Evolutionary conservation across 2,797 vertebrate genomes (phyloP), one percentile per base, ranked within the genome.

Genomic region (Corythornis leucogaster): DNA sequence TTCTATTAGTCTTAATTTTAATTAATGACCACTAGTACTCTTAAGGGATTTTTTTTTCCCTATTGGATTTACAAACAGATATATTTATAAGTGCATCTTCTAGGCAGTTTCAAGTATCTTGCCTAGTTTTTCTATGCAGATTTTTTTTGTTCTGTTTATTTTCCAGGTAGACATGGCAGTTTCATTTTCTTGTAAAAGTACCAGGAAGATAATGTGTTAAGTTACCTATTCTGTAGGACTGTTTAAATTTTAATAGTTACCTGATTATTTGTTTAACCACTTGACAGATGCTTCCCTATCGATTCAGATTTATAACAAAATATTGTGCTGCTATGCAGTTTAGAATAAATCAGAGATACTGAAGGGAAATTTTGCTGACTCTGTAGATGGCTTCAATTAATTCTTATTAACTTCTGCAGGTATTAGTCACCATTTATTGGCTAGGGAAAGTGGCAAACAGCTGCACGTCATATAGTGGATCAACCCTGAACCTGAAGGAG

Each of bases 361-460:
- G 66, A 70, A 80, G 62, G 55, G 57, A 92, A 85, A 48, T 78
- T 57, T 51, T 86, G 22, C 28, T 53, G 38, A 91, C 57, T 76
- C 21, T 74, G 45, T 79, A 80, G 31, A 54, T 87, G 81, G 30
- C 33, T 85, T 85, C 63, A 86, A 90, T 92, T 95, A 95, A 92
- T 86, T 67, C 75, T 92, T 75, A 28, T 87, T 94, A 63, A 95
- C 57, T 93, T 76, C 55, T 85, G 31, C 95, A 99, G 99, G 99
- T 99, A 91, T 96, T 99, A 97, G 98, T 99, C 94, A 99, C 99
- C 88, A 98, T 99, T 94, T 99, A 99, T 97, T 99, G 99, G 99
- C 97, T 99, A 97, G 99, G 99, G 71, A 99, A 98, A 92, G 98
- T 98, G 46, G 99, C 99, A 89, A 99, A 99, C 96, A 97, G 98